These are phyloP conservation scores for Mionectes macconnelli DNA, from an alignment of 2,113 vertebrate species.

Conservation along the genomic window DNA sequence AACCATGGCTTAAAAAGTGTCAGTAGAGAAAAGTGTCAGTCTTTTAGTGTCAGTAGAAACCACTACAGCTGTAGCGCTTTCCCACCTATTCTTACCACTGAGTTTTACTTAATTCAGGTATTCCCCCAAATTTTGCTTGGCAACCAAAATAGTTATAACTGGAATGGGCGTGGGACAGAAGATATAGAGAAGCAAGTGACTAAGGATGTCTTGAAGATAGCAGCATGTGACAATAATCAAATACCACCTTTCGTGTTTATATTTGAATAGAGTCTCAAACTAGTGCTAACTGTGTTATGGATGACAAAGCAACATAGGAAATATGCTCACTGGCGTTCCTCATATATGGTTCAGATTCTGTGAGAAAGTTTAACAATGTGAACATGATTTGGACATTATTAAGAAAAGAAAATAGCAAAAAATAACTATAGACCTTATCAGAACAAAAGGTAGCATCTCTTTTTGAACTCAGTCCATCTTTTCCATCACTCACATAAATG, in stretches of 20 bases:
- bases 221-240: not conserved
- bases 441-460: not conserved
- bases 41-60: not conserved
- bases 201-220: not conserved
- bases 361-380: not conserved
- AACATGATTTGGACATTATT: not conserved
- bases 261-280: not conserved
- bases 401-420: not conserved
- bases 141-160: not conserved
- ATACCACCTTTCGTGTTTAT: not conserved
- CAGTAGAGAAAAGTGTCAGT: not conserved
- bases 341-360: not conserved
- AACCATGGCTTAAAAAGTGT: not conserved
- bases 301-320: not conserved
- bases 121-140: not conserved
- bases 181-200: not conserved
- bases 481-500: not conserved
- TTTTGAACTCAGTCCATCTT: not conserved
- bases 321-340: not conserved
- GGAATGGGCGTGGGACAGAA: not conserved
- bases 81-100: not conserved
- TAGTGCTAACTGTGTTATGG: too few relatives aligned
- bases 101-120: not conserved
- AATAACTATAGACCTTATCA: too few relatives aligned
- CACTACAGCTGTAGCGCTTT: not conserved